A percentile compares a stretch with the other conserved stretches of the same genome.
These are phyloP conservation scores for Morus bassanus DNA, from an alignment of 2,797 vertebrate genomes.

Conservation along the genomic window DNA sequence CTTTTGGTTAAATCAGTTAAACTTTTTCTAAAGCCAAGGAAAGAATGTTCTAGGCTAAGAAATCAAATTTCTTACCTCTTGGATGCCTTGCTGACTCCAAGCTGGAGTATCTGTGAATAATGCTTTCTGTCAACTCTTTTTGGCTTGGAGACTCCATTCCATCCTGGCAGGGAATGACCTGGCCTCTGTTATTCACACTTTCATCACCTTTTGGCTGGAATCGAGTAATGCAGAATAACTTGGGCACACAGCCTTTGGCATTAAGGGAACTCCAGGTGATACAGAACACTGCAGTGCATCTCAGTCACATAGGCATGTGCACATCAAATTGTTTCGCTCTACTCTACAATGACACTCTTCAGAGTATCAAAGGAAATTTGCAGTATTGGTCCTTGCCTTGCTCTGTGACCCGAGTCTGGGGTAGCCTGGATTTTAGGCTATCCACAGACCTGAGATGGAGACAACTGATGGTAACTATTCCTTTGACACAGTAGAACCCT, in stretches of 20 bases:
- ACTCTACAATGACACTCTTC: neutral
- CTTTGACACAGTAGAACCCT: neutral
- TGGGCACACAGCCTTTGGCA: neutral
- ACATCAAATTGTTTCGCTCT: neutral
- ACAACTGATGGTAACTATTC: neutral
- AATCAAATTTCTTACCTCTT: slow-evolving; percentile 7
- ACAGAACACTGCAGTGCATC: neutral
- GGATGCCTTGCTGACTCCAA: neutral
- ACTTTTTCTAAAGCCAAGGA: neutral
- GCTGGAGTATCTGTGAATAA: neutral
- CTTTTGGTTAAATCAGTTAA: neutral
- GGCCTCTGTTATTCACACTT: neutral
- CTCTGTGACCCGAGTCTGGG: neutral
- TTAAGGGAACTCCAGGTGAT: neutral
- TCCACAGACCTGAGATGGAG: neutral
- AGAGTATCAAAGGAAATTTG: neutral
- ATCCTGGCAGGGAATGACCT: neutral
- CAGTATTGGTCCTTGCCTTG: neutral
- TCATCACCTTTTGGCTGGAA: slow-evolving; percentile 13
- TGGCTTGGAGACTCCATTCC: neutral
- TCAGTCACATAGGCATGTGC: neutral
- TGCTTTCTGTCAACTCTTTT: neutral
- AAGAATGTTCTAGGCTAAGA: slow-evolving; percentile 15
- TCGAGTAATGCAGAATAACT: neutral
- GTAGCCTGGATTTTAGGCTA: neutral